Evolutionary conservation across 2,797 vertebrate species (phyloP), one percentile per base, ranked within the genome.

Genomic region (Galago senegalensis): DNA sequence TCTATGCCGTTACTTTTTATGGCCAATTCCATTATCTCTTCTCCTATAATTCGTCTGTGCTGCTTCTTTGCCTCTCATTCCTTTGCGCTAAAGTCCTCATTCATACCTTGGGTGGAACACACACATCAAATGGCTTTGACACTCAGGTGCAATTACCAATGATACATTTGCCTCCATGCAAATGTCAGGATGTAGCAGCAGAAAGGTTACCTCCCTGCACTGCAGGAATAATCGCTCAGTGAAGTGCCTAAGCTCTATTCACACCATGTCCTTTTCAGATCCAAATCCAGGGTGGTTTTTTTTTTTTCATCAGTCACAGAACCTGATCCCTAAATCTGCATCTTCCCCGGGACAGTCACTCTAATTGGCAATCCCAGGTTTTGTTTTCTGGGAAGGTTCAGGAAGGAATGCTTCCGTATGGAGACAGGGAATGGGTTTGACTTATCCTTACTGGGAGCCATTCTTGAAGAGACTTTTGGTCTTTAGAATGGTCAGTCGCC

Each of bases 161-260:
- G 97, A 98, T 98, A 88, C 97, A 97, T 98, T 97, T 96, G 96
- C 95, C 49, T 97, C 25, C 13, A 98, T 98, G 96, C 96, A 98
- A 98, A 98, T 98, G 98, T 98, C 97, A 98, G 92, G 76, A 92
- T 70, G 89, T 89, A 88, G 95, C 92, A 21, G 91, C 87, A 81
- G 97, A 98, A 97, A 98, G 97, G 97, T 98, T 97, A 98, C 82
- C 95, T 97, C 94, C 94, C 84, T 1, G 23, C 79, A 56, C 94
- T 90, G 96, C 92, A 60, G 96, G 90, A 61, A 97, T 95, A 95
- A 98, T 97, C 93, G 81, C 82, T 96, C 96, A 63, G 75, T 67
- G 11, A 86, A 88, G 85, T 90, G 94, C 91, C 87, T 60, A 80
- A 56, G 46, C 83, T 94, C 94, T 79, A 16, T 95, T 87, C 92